Evolutionary conservation across 1,140 invertebrate genomes (phyloP).

Genomic region (Drosophila pseudoobscura): DNA sequence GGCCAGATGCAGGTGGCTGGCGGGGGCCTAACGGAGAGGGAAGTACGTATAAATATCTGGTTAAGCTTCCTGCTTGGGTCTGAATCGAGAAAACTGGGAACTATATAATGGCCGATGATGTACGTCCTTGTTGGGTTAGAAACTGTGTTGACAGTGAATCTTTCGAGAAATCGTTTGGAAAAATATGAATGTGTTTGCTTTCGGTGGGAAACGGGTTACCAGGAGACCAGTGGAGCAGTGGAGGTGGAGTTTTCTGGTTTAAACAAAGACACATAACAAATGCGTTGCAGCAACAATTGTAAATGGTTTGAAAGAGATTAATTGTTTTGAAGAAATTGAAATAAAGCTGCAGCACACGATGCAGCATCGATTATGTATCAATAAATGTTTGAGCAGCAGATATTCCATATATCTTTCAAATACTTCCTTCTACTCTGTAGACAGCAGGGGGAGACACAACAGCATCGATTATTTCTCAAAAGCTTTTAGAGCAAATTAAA

Average conservation of each 20-base stretch:
- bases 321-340: slow-evolving; percentile 26
- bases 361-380: slow-evolving; percentile 25
- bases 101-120: slow-evolving; percentile 53
- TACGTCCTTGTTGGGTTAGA: slow-evolving; percentile 51
- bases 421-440: too few species aligned
- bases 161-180: slow-evolving; percentile 57
- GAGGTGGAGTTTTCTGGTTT: slow-evolving; percentile 6
- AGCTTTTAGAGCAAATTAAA: too few species aligned
- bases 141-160: slow-evolving; percentile 46
- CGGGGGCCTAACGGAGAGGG: not conserved
- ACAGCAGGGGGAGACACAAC: too few species aligned
- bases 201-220: slow-evolving; percentile 4
- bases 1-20: not conserved
- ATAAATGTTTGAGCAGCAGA: not conserved
- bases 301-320: slow-evolving; percentile 13
- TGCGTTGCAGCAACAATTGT: slow-evolving; percentile 1
- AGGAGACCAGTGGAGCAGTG: not conserved
- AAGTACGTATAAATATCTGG: slow-evolving; percentile 2
- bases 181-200: slow-evolving; percentile 40
- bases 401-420: too few species aligned
- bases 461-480: too few species aligned
- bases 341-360: not conserved
- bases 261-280: slow-evolving; percentile 17
- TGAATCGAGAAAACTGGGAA: slow-evolving; percentile 16
- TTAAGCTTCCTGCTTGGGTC: slow-evolving; percentile 28